Base-by-base conservation (phyloP, 2,888 invertebrate genomes). In the Sinohyriopsis cumingii region DNA sequence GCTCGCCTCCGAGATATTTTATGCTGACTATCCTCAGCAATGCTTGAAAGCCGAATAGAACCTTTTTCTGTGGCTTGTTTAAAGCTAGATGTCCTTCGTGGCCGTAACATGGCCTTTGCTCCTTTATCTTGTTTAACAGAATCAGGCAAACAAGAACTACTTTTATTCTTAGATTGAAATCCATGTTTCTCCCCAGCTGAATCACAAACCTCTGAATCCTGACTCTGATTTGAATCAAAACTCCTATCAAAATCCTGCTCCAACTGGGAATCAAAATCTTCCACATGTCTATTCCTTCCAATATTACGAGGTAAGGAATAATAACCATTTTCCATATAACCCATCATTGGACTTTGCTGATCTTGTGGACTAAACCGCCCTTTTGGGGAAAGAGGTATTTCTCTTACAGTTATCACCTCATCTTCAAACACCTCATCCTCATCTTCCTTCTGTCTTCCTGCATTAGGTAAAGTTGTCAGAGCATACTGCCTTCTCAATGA, bases 51-150 rank as follows among this genome's bases (percentile, higher is more conserved):
- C 55, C 72, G 65, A 15, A 73, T 28, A 53, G 76, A 57, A 55
- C 79, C 82, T 28, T 67, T 68, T 68, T 79, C 76, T 61, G 76
- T 76, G 0, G 82, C 82, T 57, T 77, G 74, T 54, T 73, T 73
- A 65, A 82, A 82, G 72, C 82, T 82, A n/a, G 79, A 80, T 22
- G 80, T 82, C 59, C 77, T 61, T 24, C 71, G 69, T 12, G 77
- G 75, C 56, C 77, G 67, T 55, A 73, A 73, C 20, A 72, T 71
- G 7, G 69, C 73, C 56, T 76, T 72, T 20, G 76, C 65, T 24
- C 75, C 74, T 2, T 68, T 71, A 62, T 76, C 70, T 18, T 24
- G 57, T 18, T 70, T 64, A 15, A 63, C 65, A 12, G 69, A 55
- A 28, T 78, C 79, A 22, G 72, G 74, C n/a, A 80, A 78, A 69